Base-by-base conservation (phyloP, 1,140 invertebrate genomes). In the Drosophila kikkawai region DNA sequence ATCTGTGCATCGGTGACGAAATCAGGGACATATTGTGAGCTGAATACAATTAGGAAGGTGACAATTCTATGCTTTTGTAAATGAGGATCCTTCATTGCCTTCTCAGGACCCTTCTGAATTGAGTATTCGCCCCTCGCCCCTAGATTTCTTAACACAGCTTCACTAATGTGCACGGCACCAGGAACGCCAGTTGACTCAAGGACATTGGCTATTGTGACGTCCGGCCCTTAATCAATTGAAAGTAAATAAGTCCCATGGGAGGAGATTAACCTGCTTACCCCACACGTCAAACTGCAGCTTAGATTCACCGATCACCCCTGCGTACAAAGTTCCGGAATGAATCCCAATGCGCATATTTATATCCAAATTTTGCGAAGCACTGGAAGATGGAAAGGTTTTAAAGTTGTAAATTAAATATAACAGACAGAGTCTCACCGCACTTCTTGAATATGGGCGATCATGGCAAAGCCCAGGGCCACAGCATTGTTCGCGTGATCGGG, bases 231-330 rank as follows among this genome's bases (percentile, higher is more conserved):
- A 29, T 29, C 26, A 29, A 29, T 7, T 29, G 6, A 6, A 29
- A 29, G 26, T 29, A 29, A 29, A 6, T 9, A 34, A 19, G 1
- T 4, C 15, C 0, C 3, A 5, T 15, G 26, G 6, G 1, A 9
- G 19, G 1, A 11, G 1, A 22, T 42, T 6, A 32, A 8, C 13
- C 12, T 26, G 26, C 73, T 39, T 37, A 12, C 97, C 98, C 98
- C 98, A 99, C 76, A 99, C 96, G 92, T 99, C 98, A 91, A 96
- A 99, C 93, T 99, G 98, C 96, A 98, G 98, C 93, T 99, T 99
- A 45, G 96, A 95, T 2, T 96, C 95, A 0, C 98, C 98, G 26
- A 99, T 95, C 4, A 99, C 95, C 1, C 98, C 98, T 63, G 97
- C 97, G 11, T 98, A 94, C 42, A 99, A 97, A 82, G 95, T 96